Conservation (phyloP, 2,113 vertebrate species). For the Serranochromis macrocephalus region DNA sequence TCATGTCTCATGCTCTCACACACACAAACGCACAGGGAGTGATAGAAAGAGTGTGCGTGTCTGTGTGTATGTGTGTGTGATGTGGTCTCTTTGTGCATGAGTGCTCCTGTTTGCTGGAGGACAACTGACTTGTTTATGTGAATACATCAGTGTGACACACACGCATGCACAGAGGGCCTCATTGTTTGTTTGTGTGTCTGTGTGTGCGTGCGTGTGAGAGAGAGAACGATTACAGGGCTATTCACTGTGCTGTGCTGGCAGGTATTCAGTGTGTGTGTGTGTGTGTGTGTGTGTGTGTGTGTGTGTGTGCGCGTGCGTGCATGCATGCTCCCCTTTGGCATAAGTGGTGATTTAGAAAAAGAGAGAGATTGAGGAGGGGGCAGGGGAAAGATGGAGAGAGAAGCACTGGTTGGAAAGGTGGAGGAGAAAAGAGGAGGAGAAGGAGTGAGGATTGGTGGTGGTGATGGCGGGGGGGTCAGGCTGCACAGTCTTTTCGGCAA, state of each 20-base stretch:
- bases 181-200: not conserved
- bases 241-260: conserved; percentile 47
- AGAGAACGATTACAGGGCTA: conserved; percentile 21
- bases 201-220: not conserved
- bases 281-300: not conserved
- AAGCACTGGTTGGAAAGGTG: conserved; percentile 35
- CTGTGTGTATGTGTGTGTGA: not conserved
- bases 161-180: not conserved
- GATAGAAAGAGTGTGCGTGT: not conserved
- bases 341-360: conserved; percentile 44
- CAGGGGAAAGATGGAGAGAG: conserved; percentile 44
- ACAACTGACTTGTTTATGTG: conserved; percentile 61
- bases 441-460: not conserved
- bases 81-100: conserved; percentile 55
- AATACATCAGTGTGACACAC: conserved; percentile 45
- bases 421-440: conserved; percentile 9
- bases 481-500: conserved; percentile 66
- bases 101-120: conserved; percentile 54
- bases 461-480: conserved; percentile 38
- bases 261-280: conserved; percentile 29
- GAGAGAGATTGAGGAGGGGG: conserved; percentile 12
- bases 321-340: conserved; percentile 23
- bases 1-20: conserved; percentile 8
- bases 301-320: not conserved
- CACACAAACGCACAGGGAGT: not conserved